phyloP scores from a whole-genome alignment of 2,797 vertebrate genomes.

The Numenius phaeopus region DNA sequence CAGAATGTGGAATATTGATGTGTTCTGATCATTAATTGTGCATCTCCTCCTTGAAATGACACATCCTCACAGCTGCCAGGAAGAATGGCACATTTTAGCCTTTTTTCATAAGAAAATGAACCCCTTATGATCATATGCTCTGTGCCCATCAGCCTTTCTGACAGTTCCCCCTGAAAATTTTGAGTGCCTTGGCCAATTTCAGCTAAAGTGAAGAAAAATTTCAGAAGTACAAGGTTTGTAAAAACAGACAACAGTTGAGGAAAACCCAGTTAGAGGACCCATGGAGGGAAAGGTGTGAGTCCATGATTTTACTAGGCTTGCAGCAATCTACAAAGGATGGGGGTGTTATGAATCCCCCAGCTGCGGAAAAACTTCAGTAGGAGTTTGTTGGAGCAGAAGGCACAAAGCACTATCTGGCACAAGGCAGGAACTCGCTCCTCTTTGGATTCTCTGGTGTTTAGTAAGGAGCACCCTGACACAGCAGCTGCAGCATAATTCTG shows the following conservation, averaged over 20 bases:
- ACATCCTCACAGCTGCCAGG: neutral
- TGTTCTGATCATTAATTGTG: neutral
- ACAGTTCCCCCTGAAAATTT: neutral
- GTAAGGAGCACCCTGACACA: neutral
- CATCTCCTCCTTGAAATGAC: neutral
- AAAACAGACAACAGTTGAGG: neutral
- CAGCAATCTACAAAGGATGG: neutral
- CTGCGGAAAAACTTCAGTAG: neutral
- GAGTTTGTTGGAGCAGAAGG: neutral
- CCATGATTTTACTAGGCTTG: neutral
- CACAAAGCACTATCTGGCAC: neutral
- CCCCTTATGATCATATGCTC: rapidly evolving
- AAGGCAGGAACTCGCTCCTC: rapidly evolving
- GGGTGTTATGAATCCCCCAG: neutral
- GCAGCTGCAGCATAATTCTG: neutral
- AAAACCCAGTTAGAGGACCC: neutral
- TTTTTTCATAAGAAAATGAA: neutral
- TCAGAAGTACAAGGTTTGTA: neutral
- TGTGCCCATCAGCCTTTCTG: neutral
- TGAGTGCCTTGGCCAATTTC: neutral
- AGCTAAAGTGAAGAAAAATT: neutral
- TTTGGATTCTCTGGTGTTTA: neutral
- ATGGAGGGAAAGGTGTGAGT: neutral
- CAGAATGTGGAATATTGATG: neutral
- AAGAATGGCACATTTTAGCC: neutral